phyloP scores from a whole-genome alignment of 2,888 invertebrate genomes.

The Seira ritae region DNA sequence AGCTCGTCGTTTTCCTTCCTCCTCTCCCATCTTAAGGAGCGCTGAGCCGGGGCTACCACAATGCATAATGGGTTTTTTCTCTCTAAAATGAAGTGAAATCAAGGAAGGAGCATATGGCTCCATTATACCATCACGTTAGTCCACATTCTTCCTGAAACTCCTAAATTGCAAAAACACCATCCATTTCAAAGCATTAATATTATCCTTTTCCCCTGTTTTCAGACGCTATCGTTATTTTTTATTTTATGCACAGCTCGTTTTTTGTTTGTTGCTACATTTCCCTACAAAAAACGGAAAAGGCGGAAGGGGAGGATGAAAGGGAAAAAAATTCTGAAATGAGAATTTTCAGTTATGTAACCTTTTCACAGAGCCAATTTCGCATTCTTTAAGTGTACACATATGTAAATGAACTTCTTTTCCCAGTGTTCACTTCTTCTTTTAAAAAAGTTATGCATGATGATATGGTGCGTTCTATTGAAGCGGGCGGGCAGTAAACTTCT shows the following conservation, averaged over 20 bases:
- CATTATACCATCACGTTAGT: neutral
- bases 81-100: slow-evolving; percentile 31
- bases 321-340: slow-evolving; percentile 18
- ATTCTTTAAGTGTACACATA: slow-evolving; percentile 59
- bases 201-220: slow-evolving; percentile 20
- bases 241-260: slow-evolving; percentile 16
- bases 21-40: no score
- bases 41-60: neutral
- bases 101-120: slow-evolving; percentile 35
- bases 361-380: slow-evolving; percentile 38
- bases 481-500: no score
- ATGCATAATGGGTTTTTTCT: slow-evolving; percentile 25
- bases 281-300: slow-evolving; percentile 17
- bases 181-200: slow-evolving; percentile 15
- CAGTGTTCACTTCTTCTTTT: slow-evolving; percentile 43
- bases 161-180: no score
- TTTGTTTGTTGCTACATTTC: slow-evolving; percentile 10
- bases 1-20: no score
- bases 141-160: no score
- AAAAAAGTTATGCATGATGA: slow-evolving; percentile 27
- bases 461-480: neutral
- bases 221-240: slow-evolving; percentile 34
- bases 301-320: slow-evolving; percentile 3
- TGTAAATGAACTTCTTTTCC: slow-evolving; percentile 56
- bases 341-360: slow-evolving; percentile 13